phyloP scores from a whole-genome alignment of 2,113 vertebrate species.

The Origma solitaria region DNA sequence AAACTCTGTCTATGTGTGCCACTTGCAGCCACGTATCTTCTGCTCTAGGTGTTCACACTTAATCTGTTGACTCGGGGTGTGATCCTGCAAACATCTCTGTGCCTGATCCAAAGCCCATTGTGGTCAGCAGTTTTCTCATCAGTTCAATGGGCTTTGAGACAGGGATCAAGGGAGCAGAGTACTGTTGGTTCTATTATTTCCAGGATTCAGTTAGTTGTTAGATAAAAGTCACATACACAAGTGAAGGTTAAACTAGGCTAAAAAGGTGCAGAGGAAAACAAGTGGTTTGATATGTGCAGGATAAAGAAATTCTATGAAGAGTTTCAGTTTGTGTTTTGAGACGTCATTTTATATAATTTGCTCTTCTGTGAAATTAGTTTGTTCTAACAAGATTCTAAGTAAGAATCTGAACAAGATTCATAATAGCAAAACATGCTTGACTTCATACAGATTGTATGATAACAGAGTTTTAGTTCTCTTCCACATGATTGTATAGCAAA shows the following conservation, averaged over 20 bases:
- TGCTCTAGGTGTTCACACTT: not conserved
- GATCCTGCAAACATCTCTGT: not conserved
- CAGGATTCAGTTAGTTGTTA: not conserved
- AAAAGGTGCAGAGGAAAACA: not conserved
- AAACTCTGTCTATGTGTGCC: not conserved
- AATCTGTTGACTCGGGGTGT: not conserved
- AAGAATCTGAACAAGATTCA: not conserved
- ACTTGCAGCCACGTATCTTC: not conserved
- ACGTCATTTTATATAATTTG: not conserved
- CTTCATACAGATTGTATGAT: not conserved
- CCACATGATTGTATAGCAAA: not conserved
- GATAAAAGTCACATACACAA: not conserved
- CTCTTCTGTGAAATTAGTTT: not conserved
- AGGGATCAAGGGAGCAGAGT: not conserved
- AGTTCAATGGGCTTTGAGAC: not conserved
- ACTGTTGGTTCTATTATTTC: not conserved
- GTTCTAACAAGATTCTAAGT: not conserved
- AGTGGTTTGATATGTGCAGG: not conserved
- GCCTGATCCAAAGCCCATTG: not conserved
- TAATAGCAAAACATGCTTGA: not conserved
- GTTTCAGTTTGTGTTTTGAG: not conserved
- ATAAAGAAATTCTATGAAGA: not conserved
- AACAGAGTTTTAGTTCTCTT: slow-evolving; percentile 16
- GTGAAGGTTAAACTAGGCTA: not conserved
- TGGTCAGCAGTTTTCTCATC: not conserved